Conservation (phyloP, 1,140 invertebrate genomes). For the Bombus sylvicola region DNA sequence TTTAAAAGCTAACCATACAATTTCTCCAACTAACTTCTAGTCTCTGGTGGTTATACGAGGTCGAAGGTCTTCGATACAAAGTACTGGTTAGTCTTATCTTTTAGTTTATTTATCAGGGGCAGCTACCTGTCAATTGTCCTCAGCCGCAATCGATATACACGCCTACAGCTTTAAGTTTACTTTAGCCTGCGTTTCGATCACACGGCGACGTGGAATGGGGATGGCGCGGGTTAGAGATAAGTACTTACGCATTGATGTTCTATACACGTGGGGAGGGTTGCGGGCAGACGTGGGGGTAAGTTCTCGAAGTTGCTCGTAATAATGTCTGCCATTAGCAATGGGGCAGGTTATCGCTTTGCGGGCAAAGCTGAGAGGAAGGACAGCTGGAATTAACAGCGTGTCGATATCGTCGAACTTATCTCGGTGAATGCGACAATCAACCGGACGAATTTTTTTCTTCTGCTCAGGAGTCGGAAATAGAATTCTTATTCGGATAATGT, state of each 20-base stretch:
- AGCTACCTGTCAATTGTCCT: conserved; percentile 71
- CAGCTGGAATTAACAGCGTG: conserved; percentile 75
- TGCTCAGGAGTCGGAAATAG: not conserved
- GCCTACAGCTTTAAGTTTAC: conserved; percentile 45
- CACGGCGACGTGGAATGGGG: not conserved
- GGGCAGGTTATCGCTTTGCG: conserved; percentile 68
- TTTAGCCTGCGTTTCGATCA: conserved; percentile 40
- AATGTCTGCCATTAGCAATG: conserved; percentile 73
- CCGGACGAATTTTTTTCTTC: not conserved
- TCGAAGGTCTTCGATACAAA: conserved; percentile 60
- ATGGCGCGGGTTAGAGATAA: conserved; percentile 53
- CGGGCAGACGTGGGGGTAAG: conserved; percentile 44
- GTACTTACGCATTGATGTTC: conserved; percentile 61
- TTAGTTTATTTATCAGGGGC: conserved; percentile 71
- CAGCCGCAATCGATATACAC: conserved; percentile 68
- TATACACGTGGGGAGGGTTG: conserved; percentile 53
- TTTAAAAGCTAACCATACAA: not conserved
- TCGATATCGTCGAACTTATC: conserved; percentile 63
- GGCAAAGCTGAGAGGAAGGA: conserved; percentile 67
- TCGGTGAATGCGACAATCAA: conserved; percentile 46
- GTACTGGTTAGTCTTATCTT: conserved; percentile 47
- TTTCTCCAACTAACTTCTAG: not conserved
- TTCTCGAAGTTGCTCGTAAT: conserved; percentile 76
- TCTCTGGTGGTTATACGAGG: not conserved
- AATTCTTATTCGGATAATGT: not conserved